A percentile compares a stretch with the other conserved stretches of the same genome.
Evolutionary conservation across 1,140 invertebrate species (phyloP).

Genomic region (Pararge aegeria): DNA sequence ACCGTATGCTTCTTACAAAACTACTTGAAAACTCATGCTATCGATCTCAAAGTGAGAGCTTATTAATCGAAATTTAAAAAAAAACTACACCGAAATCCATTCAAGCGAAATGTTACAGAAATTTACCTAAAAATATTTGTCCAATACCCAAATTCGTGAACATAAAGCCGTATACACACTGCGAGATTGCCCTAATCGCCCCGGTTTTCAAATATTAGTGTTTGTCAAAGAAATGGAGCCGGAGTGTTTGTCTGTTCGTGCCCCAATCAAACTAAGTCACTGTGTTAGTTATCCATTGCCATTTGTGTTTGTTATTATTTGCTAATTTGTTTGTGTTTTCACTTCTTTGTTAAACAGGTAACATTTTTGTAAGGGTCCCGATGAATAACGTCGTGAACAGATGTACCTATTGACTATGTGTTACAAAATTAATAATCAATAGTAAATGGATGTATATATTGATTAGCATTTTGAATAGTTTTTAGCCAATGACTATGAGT

Average conservation of each 20-base stretch:
- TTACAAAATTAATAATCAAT: too few relatives aligned
- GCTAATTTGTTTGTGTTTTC: slow-evolving; percentile 2
- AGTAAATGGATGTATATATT: too few relatives aligned
- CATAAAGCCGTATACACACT: slow-evolving; percentile 29
- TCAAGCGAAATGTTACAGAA: slow-evolving; percentile 1
- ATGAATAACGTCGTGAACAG: too few relatives aligned
- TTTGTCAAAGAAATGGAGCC: slow-evolving; percentile 71
- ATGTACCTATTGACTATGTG: too few relatives aligned
- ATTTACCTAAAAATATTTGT: slow-evolving; percentile 1
- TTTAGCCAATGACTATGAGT: too few relatives aligned
- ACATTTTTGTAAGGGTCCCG: too few relatives aligned
- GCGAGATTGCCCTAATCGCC: slow-evolving; percentile 55
- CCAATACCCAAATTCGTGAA: slow-evolving; percentile 12
- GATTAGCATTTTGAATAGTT: too few relatives aligned
- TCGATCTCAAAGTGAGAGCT: background rate
- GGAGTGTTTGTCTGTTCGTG: slow-evolving; percentile 54
- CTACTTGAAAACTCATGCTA: too few relatives aligned
- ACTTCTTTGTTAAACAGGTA: slow-evolving; percentile 2
- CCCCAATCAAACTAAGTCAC: slow-evolving; percentile 49
- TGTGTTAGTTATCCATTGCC: slow-evolving; percentile 31
- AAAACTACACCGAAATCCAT: slow-evolving; percentile 1
- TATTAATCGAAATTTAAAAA: too few relatives aligned
- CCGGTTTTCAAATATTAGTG: slow-evolving; percentile 72
- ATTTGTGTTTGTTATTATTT: slow-evolving; percentile 8
- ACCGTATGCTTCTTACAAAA: too few relatives aligned